A percentile compares a stretch with the other conserved stretches of the same genome.
Evolutionary conservation across 1,140 invertebrate species (phyloP).

Genomic region (Latrodectus geometricus): DNA sequence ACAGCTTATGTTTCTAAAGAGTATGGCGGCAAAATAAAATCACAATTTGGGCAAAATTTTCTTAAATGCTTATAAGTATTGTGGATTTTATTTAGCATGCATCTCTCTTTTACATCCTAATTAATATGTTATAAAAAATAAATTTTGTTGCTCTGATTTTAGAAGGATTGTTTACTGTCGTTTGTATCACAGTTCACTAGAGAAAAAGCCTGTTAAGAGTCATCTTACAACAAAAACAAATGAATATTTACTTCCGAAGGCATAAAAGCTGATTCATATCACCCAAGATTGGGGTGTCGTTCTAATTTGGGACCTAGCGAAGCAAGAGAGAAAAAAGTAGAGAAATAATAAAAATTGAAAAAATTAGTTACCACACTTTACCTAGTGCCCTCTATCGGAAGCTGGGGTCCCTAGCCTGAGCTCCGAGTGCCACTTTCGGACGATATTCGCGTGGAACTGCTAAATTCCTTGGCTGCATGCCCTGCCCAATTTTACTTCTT

Average conservation of each 20-base stretch:
- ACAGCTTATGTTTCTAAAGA: too few relatives aligned
- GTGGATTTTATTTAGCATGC: too few relatives aligned
- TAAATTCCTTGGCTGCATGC: conserved; percentile 57
- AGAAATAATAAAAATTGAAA: neutral
- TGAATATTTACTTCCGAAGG: neutral
- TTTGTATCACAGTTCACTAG: neutral
- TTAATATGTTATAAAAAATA: too few relatives aligned
- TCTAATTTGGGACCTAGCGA: conserved; percentile 31
- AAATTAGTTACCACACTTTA: neutral
- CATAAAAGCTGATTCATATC: conserved; percentile 24
- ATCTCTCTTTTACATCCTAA: too few relatives aligned
- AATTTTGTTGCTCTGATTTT: too few relatives aligned
- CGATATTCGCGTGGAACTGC: conserved; percentile 6
- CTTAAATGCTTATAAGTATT: too few relatives aligned
- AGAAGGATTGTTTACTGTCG: too few relatives aligned
- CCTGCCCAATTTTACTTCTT: conserved; percentile 28
- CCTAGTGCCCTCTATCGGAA: conserved; percentile 44
- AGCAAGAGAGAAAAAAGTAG: neutral
- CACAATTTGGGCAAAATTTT: too few relatives aligned
- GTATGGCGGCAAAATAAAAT: too few relatives aligned
- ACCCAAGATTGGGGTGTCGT: conserved; percentile 11
- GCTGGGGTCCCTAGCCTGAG: conserved; percentile 11
- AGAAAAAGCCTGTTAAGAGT: neutral
- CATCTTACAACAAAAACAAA: neutral
- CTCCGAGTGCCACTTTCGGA: neutral